Evolutionary conservation across 2,888 invertebrate genomes (phyloP), one percentile per base, ranked within the genome.

Genomic region (Listrodromus nycthemerus): DNA sequence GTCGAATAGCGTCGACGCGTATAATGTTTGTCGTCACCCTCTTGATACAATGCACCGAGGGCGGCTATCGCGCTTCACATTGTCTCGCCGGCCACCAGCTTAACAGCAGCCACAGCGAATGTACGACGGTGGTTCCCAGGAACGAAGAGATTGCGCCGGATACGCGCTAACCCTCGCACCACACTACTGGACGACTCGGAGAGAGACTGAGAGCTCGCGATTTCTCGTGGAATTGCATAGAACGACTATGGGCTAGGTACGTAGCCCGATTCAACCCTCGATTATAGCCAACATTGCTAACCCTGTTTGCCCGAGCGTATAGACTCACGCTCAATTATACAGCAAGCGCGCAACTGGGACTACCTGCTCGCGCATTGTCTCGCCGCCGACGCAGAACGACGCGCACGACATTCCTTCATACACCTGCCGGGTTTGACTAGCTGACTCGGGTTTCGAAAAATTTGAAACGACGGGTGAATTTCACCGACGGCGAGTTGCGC

Each of bases 251-350:
- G 52, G 21, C 1, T 50, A 21, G 52, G 8, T 33, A 52, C 70
- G 41, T 45, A 45, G 61, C n/a, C 30, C 37, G 66, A 55, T 80
- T 55, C 73, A 55, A 45, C 73, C 48, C 80, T 66, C 76, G 83
- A 83, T 80, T 82, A 84, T 77, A 84, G 75, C 79, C 85, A 87
- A 87, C 82, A 78, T 80, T 73, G 85, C 86, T 86, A 87, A 89
- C 86, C 87, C 87, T 88, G 89, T 90, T 89, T 87, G 87, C 83
- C 82, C 78, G 82, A 86, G 88, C 76, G 87, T 89, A 88, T 90
- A 90, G 89, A 89, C 86, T 87, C 85, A 77, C 81, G 87, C 89
- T 91, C 89, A 91, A 91, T 91, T 91, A 91, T 89, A 87, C 86
- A 86, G 84, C 77, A 69, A 77, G 84, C 63, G 55, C 16, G 21